Evolutionary conservation across 1,140 invertebrate genomes (phyloP), one percentile per base, ranked within the genome.

Genomic region (Agrypnia vestita): DNA sequence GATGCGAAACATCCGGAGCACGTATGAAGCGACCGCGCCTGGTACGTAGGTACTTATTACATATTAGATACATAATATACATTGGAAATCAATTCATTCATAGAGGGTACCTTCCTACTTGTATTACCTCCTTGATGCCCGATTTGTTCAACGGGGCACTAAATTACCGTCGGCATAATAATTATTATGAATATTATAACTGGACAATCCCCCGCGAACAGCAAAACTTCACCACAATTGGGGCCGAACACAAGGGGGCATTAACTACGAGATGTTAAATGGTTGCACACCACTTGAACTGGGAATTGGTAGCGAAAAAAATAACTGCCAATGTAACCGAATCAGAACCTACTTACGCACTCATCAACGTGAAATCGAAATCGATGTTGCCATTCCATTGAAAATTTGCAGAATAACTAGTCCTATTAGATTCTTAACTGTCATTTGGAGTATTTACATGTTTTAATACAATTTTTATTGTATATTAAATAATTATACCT

Each of bases 221-320:
- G 15, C 12, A 8, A 15, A 15, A 13, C 12, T 53, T 53, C 12
- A 53, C n/a, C 13, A 19, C 46, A n/a, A 21, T 72, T 69, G 64
- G 43, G 13, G 44, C 64, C 17, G 43, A 3, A 49, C 43, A 69
- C 35, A 11, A 25, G 69, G 17, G 69, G 69, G 69, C 53, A 74
- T 56, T 74, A 56, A 56, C 43, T 53, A 44, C 35, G 71, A 56
- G 56, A 74, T 44, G 71, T 74, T 56, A 74, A 74, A 56, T 25
- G 71, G 71, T 55, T 43, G 71, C 51, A 56, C 53, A 56, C 71
- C 51, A 74, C 71, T 74, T 56, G 51, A 74, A 12, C 43, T 56
- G 35, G 44, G 17, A 74, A 71, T 21, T 6, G 47, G 46, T 49
- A 47, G 51, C 46, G 15, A 47, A 17, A 59, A 64, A 64, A 64